phyloP scores from a whole-genome alignment of 2,797 vertebrate species.

The Leuciscus waleckii region DNA sequence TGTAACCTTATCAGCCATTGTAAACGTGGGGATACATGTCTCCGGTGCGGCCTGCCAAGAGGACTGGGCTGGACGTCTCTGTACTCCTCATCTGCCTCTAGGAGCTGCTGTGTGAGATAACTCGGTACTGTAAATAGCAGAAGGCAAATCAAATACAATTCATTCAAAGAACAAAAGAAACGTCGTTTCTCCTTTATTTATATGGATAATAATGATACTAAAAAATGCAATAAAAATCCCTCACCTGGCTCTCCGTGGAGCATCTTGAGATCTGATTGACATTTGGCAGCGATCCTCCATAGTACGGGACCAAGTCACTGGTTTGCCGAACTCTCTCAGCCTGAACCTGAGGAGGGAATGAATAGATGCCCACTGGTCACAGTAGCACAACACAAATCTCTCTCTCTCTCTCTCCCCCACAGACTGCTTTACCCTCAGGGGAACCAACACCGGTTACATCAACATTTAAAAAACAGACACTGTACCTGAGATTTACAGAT shows the following conservation, averaged over 20 bases:
- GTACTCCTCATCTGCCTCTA: conserved; percentile 82
- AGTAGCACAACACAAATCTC: neutral
- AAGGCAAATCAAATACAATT: neutral
- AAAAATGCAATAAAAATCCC: neutral
- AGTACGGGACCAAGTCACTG: conserved; percentile 78
- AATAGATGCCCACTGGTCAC: neutral
- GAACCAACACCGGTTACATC: conserved; percentile 60
- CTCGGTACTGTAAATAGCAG: conserved; percentile 60
- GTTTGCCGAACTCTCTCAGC: conserved; percentile 83
- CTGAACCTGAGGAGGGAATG: conserved; percentile 76
- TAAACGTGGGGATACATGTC: conserved; percentile 83
- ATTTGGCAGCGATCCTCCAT: conserved; percentile 86
- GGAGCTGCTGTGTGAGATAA: conserved; percentile 79
- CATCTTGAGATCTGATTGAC: conserved; percentile 85
- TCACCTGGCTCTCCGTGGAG: conserved; percentile 79
- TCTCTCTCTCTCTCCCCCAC: neutral
- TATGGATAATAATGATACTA: neutral
- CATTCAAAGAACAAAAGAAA: neutral
- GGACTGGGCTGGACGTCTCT: conserved; percentile 79
- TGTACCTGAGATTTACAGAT: conserved; percentile 23
- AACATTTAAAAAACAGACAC: conserved; percentile 38
- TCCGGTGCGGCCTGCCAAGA: conserved; percentile 77
- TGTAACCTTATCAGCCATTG: neutral
- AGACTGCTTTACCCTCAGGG: conserved; percentile 24
- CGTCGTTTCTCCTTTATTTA: neutral